Base-by-base conservation (phyloP, 2,888 invertebrate species). In the Dysmachus trigonus region DNA sequence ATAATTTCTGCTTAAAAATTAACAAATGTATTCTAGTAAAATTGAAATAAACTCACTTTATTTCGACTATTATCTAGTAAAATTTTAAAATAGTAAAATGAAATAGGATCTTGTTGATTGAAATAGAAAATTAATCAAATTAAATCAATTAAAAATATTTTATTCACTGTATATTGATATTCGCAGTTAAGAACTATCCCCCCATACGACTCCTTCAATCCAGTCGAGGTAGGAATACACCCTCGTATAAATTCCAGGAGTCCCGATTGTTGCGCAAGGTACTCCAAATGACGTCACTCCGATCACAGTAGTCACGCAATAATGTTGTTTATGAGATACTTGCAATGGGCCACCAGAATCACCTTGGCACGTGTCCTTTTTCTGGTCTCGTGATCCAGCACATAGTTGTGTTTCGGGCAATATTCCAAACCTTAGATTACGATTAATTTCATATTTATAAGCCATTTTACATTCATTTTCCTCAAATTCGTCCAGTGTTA, bases 271-370 rank as follows among this genome's bases (percentile, higher is more conserved):
- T 71, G 93, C 92, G 87, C 94, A 93, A 47, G 90, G 83, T 88
- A 90, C 89, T 41, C 94, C 92, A 87, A 93, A 90, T 1, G 93
- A 93, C 2, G 93, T 93, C 0, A 94, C 87, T 0, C 94, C 94
- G 77, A 93, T 89, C 0, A 94, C 88, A 71, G 91, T 91, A 88
- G 92, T 92, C 89, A 93, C 90, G 87, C 94, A 94, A 2, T 89
- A 87, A 6, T 89, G 82, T 6, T 88, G 85, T 0, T 27, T 7
- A 89, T 91, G 91, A 77, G 90, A 90, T 0, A 93, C 89, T 76
- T 92, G 92, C 31, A 95, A 90, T 0, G 95, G 95, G 1, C 95
- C 95, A 13, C 95, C 95, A 10, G 94, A 95, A 91, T 95, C 95
- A 7, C 95, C 95, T 93, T 89, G 89, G 84, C 94, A 94, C 0